A percentile compares a stretch with the other conserved stretches of the same genome.
Evolutionary conservation across 2,888 invertebrate species (phyloP).

Genomic region (Villa cingulata): DNA sequence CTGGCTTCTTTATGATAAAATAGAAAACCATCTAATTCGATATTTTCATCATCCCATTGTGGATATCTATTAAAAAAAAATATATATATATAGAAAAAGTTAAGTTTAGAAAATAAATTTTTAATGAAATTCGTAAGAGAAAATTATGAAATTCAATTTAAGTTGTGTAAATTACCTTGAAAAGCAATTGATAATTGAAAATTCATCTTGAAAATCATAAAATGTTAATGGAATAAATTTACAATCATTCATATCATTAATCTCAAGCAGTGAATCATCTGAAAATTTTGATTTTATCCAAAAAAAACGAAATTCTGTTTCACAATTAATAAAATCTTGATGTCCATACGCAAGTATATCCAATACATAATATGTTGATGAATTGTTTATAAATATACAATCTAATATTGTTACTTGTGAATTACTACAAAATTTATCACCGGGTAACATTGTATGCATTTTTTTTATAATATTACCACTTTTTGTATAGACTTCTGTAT

Average conservation of each 20-base stretch:
- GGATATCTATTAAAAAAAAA: slow-evolving; percentile 19
- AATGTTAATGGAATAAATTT: slow-evolving; percentile 21
- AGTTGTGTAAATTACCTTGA: not conserved
- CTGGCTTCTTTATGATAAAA: slow-evolving; percentile 78
- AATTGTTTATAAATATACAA: slow-evolving; percentile 54
- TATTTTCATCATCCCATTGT: slow-evolving; percentile 15
- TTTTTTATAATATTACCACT: slow-evolving; percentile 43
- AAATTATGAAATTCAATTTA: not conserved
- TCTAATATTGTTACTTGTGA: slow-evolving; percentile 48
- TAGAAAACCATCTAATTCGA: slow-evolving; percentile 67
- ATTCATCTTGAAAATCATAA: slow-evolving; percentile 23
- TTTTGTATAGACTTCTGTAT: slow-evolving; percentile 55
- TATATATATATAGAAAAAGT: no score
- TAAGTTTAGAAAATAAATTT: no score
- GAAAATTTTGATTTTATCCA: slow-evolving; percentile 64
- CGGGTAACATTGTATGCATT: slow-evolving; percentile 35
- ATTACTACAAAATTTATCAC: slow-evolving; percentile 18
- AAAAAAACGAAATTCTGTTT: slow-evolving; percentile 64
- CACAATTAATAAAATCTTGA: slow-evolving; percentile 29
- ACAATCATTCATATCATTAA: slow-evolving; percentile 18
- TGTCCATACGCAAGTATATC: slow-evolving; percentile 46
- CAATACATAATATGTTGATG: slow-evolving; percentile 54
- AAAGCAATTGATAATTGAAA: slow-evolving; percentile 18
- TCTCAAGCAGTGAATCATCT: slow-evolving; percentile 36
- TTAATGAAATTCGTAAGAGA: not conserved